Evolutionary conservation across 1,140 invertebrate species (phyloP).

Genomic region (Heliconius eleuchia): DNA sequence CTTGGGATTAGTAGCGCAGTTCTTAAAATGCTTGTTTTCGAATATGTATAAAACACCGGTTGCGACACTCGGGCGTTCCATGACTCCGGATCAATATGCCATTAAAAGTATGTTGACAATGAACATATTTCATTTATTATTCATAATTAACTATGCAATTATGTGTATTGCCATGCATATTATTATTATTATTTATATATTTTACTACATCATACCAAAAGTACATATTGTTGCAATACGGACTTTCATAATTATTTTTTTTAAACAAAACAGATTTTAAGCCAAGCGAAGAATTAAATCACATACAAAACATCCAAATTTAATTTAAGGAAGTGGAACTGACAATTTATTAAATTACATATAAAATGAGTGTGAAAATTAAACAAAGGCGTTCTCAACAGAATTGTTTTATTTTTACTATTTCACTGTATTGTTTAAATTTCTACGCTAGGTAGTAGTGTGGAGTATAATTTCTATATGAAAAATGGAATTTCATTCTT

Average conservation of each 20-base stretch:
- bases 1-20: too few species aligned
- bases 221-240: too few species aligned
- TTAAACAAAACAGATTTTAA: not conserved
- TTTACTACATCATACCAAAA: too few species aligned
- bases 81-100: too few species aligned
- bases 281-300: not conserved
- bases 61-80: too few species aligned
- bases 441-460: not conserved
- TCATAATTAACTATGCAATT: too few species aligned
- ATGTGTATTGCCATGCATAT: too few species aligned
- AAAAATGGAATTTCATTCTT: slow-evolving; percentile 32
- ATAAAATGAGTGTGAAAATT: not conserved
- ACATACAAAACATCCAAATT: not conserved
- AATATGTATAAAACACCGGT: too few species aligned
- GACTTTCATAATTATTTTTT: not conserved
- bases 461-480: slow-evolving; percentile 20
- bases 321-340: not conserved
- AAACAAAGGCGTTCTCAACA: not conserved
- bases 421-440: slow-evolving; percentile 5
- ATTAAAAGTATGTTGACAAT: too few species aligned
- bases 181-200: too few species aligned
- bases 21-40: too few species aligned
- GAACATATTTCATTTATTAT: too few species aligned
- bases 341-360: not conserved
- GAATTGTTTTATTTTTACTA: not conserved